Evolutionary conservation across 1,140 invertebrate species (phyloP).

Genomic region (Drosophila paulistorum): DNA sequence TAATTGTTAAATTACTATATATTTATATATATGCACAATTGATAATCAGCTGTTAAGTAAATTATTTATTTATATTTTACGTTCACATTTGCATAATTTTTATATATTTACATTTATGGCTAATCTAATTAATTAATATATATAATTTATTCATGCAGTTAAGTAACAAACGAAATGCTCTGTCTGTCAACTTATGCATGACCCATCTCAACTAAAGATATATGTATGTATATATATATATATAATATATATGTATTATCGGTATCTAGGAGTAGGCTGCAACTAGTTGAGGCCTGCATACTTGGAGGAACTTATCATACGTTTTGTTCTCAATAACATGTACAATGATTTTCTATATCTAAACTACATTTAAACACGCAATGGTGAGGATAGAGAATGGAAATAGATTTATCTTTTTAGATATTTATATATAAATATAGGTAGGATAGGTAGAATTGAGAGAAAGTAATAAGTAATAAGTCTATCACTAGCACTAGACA

Average conservation of each 20-base stretch:
- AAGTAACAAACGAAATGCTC: conserved; percentile 14
- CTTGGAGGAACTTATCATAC: conserved; percentile 79
- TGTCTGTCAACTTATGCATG: conserved; percentile 41
- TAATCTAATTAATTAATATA: conserved; percentile 16
- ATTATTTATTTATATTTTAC: conserved; percentile 43
- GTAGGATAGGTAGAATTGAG: conserved; percentile 20
- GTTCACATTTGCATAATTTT: conserved; percentile 58
- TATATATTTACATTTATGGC: conserved; percentile 50
- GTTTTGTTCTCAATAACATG: conserved; percentile 59
- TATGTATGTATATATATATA: conserved; percentile 38
- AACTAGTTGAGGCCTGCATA: conserved; percentile 55
- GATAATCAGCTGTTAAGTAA: conserved; percentile 55
- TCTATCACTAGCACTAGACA: conserved; percentile 76
- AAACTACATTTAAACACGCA: conserved; percentile 52
- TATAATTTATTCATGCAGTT: conserved; percentile 27
- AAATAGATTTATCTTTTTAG: conserved; percentile 14
- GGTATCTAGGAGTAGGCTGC: conserved; percentile 32
- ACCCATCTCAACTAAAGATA: conserved; percentile 7
- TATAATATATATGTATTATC: conserved; percentile 32
- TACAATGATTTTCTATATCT: conserved; percentile 64
- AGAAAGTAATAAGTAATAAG: conserved; percentile 49
- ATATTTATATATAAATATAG: conserved; percentile 25
- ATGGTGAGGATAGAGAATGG: conserved; percentile 29
- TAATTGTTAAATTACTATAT: conserved; percentile 37
- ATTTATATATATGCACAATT: conserved; percentile 75